Conservation (phyloP, 1,140 invertebrate genomes). For the Eriosoma lanigerum region DNA sequence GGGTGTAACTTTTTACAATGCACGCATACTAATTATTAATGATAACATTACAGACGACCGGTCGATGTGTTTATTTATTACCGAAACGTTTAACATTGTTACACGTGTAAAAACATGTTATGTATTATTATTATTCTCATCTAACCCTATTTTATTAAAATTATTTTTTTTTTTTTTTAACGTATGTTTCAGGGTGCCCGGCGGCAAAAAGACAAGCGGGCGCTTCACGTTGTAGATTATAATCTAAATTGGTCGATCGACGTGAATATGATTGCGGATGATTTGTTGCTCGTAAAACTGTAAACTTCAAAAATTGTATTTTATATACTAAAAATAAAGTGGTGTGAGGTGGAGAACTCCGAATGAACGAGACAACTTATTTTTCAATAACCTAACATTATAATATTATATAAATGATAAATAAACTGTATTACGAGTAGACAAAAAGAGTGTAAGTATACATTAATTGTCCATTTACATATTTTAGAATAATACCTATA, state of each 20-base stretch:
- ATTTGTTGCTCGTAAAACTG: conserved; percentile 37
- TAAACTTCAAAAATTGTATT: conserved; percentile 18
- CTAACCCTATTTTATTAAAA: conserved; percentile 26
- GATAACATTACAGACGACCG: background rate
- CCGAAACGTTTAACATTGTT: conserved; percentile 35
- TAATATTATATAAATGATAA: too few relatives aligned
- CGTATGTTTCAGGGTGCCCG: background rate
- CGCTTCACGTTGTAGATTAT: conserved; percentile 34
- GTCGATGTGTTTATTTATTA: conserved; percentile 40
- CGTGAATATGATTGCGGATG: conserved; percentile 42
- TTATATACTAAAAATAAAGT: too few relatives aligned
- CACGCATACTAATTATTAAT: conserved; percentile 32
- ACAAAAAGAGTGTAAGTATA: too few relatives aligned
- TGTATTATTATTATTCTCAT: background rate
- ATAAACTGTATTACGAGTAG: too few relatives aligned
- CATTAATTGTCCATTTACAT: too few relatives aligned
- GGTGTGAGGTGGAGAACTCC: background rate
- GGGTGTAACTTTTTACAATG: conserved; percentile 26
- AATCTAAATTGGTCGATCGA: conserved; percentile 39
- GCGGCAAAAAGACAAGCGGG: background rate
- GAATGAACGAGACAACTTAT: background rate
- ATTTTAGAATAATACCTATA: too few relatives aligned
- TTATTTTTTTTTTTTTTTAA: background rate
- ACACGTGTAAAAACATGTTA: conserved; percentile 37
- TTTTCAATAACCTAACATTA: too few relatives aligned